These are phyloP conservation scores for Campaea margaritaria DNA, from an alignment of 2,888 invertebrate genomes.

Conservation along the genomic window DNA sequence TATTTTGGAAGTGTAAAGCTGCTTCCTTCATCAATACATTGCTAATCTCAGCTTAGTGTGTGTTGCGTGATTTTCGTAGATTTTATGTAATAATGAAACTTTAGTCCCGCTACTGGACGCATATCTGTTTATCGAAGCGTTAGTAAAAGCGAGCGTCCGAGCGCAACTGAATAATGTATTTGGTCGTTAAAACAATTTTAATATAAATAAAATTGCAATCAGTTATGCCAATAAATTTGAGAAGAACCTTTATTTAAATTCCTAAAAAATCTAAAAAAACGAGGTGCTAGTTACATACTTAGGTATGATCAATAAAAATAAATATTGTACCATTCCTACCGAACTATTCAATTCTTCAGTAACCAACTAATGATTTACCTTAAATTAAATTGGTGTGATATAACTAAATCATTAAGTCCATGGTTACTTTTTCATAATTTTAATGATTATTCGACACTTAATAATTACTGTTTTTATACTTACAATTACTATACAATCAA, in stretches of 20 bases:
- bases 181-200: constrained; percentile 45
- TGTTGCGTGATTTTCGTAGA: no score
- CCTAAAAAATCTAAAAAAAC: no score
- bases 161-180: constrained; percentile 70
- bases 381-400: not conserved
- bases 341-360: no score
- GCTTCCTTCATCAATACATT: no score
- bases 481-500: constrained; percentile 30
- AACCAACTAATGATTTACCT: not conserved
- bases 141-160: constrained; percentile 75
- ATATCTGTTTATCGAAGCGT: constrained; percentile 69
- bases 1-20: no score
- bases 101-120: constrained; percentile 42
- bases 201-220: constrained; percentile 23
- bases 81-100: not conserved
- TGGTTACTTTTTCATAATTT: not conserved
- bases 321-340: no score
- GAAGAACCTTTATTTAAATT: constrained; percentile 14
- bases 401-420: not conserved
- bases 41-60: no score
- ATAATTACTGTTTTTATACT: constrained; percentile 9
- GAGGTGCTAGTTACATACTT: no score
- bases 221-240: constrained; percentile 3
- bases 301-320: no score
- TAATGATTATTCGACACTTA: constrained; percentile 6